Evolutionary conservation across 2,888 invertebrate species (phyloP), one percentile per base, ranked within the genome.

Genomic region (Sisyra nigra): DNA sequence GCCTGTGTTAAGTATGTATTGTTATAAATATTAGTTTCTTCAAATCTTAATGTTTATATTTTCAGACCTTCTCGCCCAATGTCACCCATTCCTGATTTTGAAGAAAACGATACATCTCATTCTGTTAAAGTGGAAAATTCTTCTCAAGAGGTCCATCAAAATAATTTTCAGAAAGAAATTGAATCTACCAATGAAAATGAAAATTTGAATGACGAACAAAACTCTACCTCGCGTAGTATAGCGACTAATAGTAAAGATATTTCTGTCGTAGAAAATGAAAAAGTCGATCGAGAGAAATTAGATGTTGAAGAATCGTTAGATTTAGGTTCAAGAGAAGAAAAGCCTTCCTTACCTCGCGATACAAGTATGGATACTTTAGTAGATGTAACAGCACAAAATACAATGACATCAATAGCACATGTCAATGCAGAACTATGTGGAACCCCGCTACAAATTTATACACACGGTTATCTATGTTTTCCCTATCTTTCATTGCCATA

Each of bases 401-500:
- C 71, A 54, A 66, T 81, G 54, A 72, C 71, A 1, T 65, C 66
- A 48, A 62, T 74, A 34, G 74, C 77, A 24, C 77, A 79, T 52
- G 65, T 83, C 44, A 74, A 74, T 57, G 71, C 74, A 43, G 65
- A 79, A 54, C 74, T 80, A 42, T 92, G 86, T 61, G 93, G 93
- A 9, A 77, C 94, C 52, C 97, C 96, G 1, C 64, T 96, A 30
- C 72, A 77, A 38, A 70, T 94, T 44, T 94, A 92, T 63, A 78
- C 82, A 30, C 83, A 89, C 65, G 96, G 96, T 39, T 85, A 87
- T 57, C 70, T 96, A 11, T 96, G 94, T 61, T 75, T 96, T 60
- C 97, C 98, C 13, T 98, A 97, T 62, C 67, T 97, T 48, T 93
- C 93, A 3, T 68, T 98, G 49, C 91, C 94, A 51, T 94, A 92